Conservation (phyloP, 2,797 vertebrate species). For the Aythya fuligula region DNA sequence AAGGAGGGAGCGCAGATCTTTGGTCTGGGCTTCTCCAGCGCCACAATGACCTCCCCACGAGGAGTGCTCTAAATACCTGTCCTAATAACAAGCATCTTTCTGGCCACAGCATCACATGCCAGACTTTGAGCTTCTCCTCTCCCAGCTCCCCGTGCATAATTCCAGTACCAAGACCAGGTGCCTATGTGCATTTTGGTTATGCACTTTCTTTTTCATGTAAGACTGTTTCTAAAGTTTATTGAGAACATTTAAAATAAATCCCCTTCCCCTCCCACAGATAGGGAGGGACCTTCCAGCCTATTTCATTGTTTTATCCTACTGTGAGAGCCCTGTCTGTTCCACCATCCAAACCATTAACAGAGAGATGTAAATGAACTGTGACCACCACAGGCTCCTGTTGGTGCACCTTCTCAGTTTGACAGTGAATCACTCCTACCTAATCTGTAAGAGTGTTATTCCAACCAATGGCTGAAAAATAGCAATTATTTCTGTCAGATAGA, state of each 20-base stretch:
- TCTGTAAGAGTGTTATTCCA: neutral
- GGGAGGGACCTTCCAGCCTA: neutral
- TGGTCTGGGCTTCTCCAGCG: neutral
- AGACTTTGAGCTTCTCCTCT: neutral
- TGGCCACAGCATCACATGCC: neutral
- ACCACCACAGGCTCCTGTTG: neutral
- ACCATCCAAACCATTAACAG: neutral
- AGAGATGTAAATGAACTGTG: neutral
- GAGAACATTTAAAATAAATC: neutral
- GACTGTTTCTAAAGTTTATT: neutral
- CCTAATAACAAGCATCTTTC: neutral
- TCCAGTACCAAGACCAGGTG: neutral
- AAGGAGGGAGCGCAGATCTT: neutral
- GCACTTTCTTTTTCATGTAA: neutral
- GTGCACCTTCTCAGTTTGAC: neutral
- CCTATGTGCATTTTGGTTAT: neutral
- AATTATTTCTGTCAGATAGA: slow-evolving; percentile 21
- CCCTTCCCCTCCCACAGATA: neutral
- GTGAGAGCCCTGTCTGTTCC: neutral
- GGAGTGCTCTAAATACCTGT: neutral
- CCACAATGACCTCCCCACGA: neutral
- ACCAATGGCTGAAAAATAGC: neutral
- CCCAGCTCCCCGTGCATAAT: neutral
- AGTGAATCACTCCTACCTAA: neutral
- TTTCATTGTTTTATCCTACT: neutral